Percentiles rank a stretch among this genome's conserved stretches.
Evolutionary conservation across 2,797 vertebrate species (phyloP).

Genomic region (Lutjanus argentimaculatus): DNA sequence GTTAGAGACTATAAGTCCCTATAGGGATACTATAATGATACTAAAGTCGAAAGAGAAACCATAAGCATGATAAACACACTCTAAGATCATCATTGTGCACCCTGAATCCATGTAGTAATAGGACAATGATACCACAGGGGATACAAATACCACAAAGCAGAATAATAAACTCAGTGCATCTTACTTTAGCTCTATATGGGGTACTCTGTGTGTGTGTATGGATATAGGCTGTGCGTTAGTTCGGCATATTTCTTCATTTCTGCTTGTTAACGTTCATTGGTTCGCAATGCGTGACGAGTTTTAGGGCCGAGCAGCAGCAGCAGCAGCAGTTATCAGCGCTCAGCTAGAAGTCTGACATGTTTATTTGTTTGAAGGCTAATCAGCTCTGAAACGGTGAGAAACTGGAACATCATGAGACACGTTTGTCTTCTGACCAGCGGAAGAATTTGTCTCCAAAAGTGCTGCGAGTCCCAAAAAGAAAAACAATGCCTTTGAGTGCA

Average conservation of each 20-base stretch:
- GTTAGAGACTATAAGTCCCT: background rate
- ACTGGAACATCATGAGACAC: background rate
- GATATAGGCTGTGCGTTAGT: background rate
- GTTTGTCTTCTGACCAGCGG: slow-evolving; percentile 8
- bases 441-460: background rate
- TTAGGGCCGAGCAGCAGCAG: slow-evolving; percentile 15
- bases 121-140: slow-evolving; percentile 30
- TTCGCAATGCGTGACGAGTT: slow-evolving; percentile 18
- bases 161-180: slow-evolving; percentile 20
- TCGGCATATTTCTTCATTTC: slow-evolving; percentile 10
- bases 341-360: slow-evolving; percentile 26
- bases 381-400: background rate
- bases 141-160: slow-evolving; percentile 14
- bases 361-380: slow-evolving; percentile 36
- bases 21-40: background rate
- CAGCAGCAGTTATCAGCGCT: slow-evolving; percentile 2
- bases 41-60: slow-evolving; percentile 15
- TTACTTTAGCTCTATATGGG: background rate
- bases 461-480: background rate
- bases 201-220: background rate
- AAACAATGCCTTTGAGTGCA: background rate
- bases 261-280: slow-evolving; percentile 24
- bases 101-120: slow-evolving; percentile 21
- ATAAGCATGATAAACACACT: slow-evolving; percentile 39
- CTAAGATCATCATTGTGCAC: slow-evolving; percentile 22